Evolutionary conservation across 2,888 invertebrate genomes (phyloP), one percentile per base, ranked within the genome.

Genomic region (Cancer borealis): DNA sequence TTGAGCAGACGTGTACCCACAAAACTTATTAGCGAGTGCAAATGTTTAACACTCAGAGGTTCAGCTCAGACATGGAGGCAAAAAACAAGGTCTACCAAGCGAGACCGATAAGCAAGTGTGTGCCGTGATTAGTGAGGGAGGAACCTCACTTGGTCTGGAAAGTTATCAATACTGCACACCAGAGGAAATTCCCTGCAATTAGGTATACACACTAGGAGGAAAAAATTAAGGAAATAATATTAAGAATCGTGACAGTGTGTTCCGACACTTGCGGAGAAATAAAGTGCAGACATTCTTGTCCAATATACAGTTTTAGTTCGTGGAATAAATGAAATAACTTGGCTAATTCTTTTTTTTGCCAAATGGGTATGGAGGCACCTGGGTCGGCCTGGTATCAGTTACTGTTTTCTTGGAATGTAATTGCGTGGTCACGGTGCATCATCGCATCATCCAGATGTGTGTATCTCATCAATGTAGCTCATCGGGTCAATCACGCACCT

Each of bases 141-240:
- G 84, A 84, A 39, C 84, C 84, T 30, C 39, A 39, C 39, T 84
- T 39, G 84, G 84, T 39, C n/a, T 12, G 39, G 39, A 39, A 30
- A 84, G 12, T 84, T 84, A 84, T 84, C 84, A 84, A 84, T 84
- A 84, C 84, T 84, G 84, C 84, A 84, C 84, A 39, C 39, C 84
- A 17, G 14, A 39, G 39, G 14, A 84, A 84, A 84, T 84, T 84
- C 84, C 84, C 14, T 30, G 12, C 17, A 39, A 84, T 84, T 84
- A 39, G 39, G 14, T 84, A 30, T 84, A 84, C 84, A 84, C 14
- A 84, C 39, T 84, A 8, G 2, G 30, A 84, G 14, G 84, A 39
- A 84, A 84, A 84, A 39, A 1, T 39, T 39, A 60, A 60, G 60
- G 17, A 60, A 60, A 60, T 60, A 60, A 21, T 17, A 21, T 21